Evolutionary conservation across 2,888 invertebrate species (phyloP), one percentile per base, ranked within the genome.

Genomic region (Bugulina stolonifera): DNA sequence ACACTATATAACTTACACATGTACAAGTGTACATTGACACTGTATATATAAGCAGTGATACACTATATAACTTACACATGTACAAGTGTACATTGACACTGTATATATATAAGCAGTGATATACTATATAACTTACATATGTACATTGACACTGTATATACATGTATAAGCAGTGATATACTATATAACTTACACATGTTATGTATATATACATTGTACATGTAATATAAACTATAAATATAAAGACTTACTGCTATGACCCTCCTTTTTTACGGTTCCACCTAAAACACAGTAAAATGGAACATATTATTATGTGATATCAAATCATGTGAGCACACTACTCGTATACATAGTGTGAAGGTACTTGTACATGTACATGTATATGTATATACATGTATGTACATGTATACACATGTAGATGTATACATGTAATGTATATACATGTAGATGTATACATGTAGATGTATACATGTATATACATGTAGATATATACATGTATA

Each of bases 231-330:
- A n/a, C n/a, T n/a, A n/a, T n/a, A n/a, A n/a, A n/a, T n/a, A n/a
- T n/a, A n/a, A n/a, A n/a, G n/a, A 81, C 91, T 90, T 86, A 94
- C 94, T 94, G 87, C 97, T 97, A 86, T 96, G 95, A 0, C 96
- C 96, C 86, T 99, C 98, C 84, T 97, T 98, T 84, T 99, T 99
- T 18, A 98, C 97, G 3, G 98, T 97, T 73, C 98, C 99, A 72
- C 97, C 85, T 86, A 79, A 71, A 81, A 43, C 43, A 43, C 43
- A 43, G 43, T 43, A n/a, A n/a, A n/a, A n/a, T n/a, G n/a, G n/a
- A n/a, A 43, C 43, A 43, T 18, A 43, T 43, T 43, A 43, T 18
- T 43, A 43, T 43, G 18, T 43, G 18, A 5, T 10, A 5, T 10
- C 18, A 43, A 10, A 10, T 18, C 18, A 43, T 43, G 18, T 43